phyloP scores from a whole-genome alignment of 2,113 vertebrate genomes.

The Larimichthys polyactis region DNA sequence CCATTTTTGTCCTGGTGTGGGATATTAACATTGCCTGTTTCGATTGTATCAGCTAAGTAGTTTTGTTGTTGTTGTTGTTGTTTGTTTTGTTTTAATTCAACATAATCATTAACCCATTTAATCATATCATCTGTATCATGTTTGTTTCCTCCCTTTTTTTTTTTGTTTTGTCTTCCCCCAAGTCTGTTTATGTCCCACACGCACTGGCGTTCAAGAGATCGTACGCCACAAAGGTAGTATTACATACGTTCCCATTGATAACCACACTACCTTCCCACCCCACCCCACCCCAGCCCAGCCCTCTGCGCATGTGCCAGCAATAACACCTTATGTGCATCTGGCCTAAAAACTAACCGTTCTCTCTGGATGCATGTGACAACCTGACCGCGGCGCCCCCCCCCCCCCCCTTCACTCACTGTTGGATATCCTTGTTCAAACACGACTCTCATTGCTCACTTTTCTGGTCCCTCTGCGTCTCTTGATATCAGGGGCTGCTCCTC shows the following conservation, averaged over 20 bases:
- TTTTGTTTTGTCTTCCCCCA: slow-evolving; percentile 86
- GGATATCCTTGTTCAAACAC: slow-evolving; percentile 55
- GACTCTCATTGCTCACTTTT: slow-evolving; percentile 42
- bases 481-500: slow-evolving; percentile 35
- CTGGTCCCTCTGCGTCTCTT: slow-evolving; percentile 47
- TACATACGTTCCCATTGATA: slow-evolving; percentile 79
- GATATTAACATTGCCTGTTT: slow-evolving; percentile 72
- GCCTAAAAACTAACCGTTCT: slow-evolving; percentile 69
- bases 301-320: slow-evolving; percentile 82
- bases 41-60: slow-evolving; percentile 43
- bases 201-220: slow-evolving; percentile 98
- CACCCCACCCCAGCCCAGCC: neutral
- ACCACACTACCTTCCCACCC: slow-evolving; percentile 24
- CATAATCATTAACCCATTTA: slow-evolving; percentile 86
- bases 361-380: slow-evolving; percentile 69
- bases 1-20: slow-evolving; percentile 47
- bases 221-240: slow-evolving; percentile 97
- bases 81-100: slow-evolving; percentile 64
- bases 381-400: slow-evolving; percentile 36
- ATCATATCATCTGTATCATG: slow-evolving; percentile 87
- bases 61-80: slow-evolving; percentile 3
- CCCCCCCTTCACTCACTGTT: slow-evolving; percentile 56
- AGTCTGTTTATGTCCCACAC: slow-evolving; percentile 98
- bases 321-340: slow-evolving; percentile 52
- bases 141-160: slow-evolving; percentile 76